Percentiles rank a stretch among this genome's conserved stretches.
These are phyloP conservation scores for Gastracanthus pulcherrimus DNA, from an alignment of 2,888 invertebrate genomes.

Conservation along the genomic window DNA sequence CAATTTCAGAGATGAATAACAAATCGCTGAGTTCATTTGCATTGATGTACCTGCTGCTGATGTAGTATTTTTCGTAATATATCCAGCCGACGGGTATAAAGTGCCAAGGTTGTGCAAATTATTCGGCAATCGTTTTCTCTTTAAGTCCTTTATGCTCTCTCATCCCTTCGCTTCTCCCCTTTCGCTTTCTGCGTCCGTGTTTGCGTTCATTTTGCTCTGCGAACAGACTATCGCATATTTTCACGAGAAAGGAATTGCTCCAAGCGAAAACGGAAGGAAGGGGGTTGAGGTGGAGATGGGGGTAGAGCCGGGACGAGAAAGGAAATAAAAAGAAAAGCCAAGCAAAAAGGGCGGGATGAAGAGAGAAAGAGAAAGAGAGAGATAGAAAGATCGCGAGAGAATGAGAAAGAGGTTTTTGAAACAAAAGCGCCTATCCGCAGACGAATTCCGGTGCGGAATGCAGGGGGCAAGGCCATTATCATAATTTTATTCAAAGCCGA, in stretches of 20 bases:
- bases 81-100: neutral
- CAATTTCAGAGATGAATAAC: constrained; percentile 37
- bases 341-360: constrained; percentile 19
- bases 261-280: constrained; percentile 53
- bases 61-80: constrained; percentile 33
- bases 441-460: constrained; percentile 46
- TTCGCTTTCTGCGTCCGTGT: constrained; percentile 16
- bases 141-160: constrained; percentile 36
- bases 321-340: constrained; percentile 39
- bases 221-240: constrained; percentile 53
- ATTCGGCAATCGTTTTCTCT: constrained; percentile 53
- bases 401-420: constrained; percentile 61
- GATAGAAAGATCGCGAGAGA: constrained; percentile 51
- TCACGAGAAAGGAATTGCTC: constrained; percentile 49
- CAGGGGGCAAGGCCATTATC: constrained; percentile 66
- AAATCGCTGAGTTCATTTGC: constrained; percentile 43
- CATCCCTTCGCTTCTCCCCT: neutral
- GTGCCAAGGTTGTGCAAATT: constrained; percentile 46
- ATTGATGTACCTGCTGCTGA: constrained; percentile 47
- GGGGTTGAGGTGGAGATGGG: constrained; percentile 9
- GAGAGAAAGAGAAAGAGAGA: constrained; percentile 28
- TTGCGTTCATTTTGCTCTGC: constrained; percentile 48
- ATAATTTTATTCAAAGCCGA: constrained; percentile 74
- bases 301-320: constrained; percentile 29
- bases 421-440: constrained; percentile 67